phyloP scores from a whole-genome alignment of 64 coral and sea anemone species.

The Montipora cactus region DNA sequence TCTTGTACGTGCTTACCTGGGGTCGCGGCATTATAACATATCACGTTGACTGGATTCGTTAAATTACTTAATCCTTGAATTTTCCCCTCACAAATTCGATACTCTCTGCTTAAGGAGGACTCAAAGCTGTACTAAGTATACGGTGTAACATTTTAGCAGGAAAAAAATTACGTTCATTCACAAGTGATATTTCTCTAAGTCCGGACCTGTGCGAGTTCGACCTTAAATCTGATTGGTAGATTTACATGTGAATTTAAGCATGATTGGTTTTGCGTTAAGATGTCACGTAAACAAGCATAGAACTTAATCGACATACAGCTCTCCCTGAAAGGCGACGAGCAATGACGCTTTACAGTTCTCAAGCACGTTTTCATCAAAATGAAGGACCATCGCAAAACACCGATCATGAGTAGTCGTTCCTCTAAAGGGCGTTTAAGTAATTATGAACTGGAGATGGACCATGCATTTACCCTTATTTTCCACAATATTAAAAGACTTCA shows the following conservation, averaged over 20 bases:
- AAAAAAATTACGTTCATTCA: too few relatives aligned
- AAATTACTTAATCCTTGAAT: too few relatives aligned
- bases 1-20: not conserved
- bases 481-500: slow-evolving; percentile 48
- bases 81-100: not conserved
- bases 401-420: not conserved
- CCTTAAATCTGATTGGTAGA: slow-evolving; percentile 1
- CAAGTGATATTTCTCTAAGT: too few relatives aligned
- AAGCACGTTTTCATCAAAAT: not conserved
- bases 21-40: not conserved
- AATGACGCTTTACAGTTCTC: not conserved
- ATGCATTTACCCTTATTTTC: slow-evolving; percentile 28
- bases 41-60: not conserved
- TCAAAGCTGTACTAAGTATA: too few relatives aligned
- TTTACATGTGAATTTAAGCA: not conserved
- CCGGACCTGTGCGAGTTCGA: not conserved
- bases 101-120: too few relatives aligned
- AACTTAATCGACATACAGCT: not conserved
- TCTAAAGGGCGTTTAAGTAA: not conserved
- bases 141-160: too few relatives aligned
- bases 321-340: not conserved
- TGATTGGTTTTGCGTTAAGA: not conserved
- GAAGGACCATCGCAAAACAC: not conserved
- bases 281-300: not conserved
- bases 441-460: slow-evolving; percentile 21